Percentiles rank a stretch among this genome's conserved stretches.
Conservation (phyloP, 2,888 invertebrate genomes). For the Melipona beecheii region DNA sequence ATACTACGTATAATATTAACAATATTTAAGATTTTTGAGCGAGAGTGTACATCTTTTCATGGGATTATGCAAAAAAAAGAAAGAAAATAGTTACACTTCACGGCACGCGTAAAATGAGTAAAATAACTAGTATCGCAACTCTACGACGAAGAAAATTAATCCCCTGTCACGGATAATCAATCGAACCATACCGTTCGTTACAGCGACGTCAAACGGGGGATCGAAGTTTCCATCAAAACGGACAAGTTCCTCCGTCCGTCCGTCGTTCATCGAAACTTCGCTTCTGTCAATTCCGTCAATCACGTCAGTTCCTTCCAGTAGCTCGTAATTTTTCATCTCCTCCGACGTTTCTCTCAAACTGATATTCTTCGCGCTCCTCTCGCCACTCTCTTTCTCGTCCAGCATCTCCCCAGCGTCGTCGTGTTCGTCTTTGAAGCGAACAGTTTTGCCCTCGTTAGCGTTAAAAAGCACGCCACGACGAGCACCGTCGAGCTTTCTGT, state of each 20-base stretch:
- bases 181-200: constrained; percentile 50
- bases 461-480: background rate
- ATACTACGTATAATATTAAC: too few relatives aligned
- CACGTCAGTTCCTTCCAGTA: background rate
- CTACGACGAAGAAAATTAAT: background rate
- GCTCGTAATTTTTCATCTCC: background rate
- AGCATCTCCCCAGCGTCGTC: constrained; percentile 3
- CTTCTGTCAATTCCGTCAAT: background rate
- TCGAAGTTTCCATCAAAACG: constrained; percentile 18
- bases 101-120: background rate
- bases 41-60: too few relatives aligned
- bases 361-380: background rate
- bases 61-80: too few relatives aligned
- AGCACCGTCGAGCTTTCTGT: constrained; percentile 51
- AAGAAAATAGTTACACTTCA: too few relatives aligned
- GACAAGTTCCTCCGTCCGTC: background rate
- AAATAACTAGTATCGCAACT: background rate
- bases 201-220: constrained; percentile 47
- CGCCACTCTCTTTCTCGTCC: background rate
- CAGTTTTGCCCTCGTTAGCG: constrained; percentile 72
- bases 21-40: too few relatives aligned
- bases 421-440: constrained; percentile 75
- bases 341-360: background rate
- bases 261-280: background rate
- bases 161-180: background rate